These are phyloP conservation scores for Spheniscus humboldti DNA, from an alignment of 2,797 vertebrate species.

Conservation along the genomic window DNA sequence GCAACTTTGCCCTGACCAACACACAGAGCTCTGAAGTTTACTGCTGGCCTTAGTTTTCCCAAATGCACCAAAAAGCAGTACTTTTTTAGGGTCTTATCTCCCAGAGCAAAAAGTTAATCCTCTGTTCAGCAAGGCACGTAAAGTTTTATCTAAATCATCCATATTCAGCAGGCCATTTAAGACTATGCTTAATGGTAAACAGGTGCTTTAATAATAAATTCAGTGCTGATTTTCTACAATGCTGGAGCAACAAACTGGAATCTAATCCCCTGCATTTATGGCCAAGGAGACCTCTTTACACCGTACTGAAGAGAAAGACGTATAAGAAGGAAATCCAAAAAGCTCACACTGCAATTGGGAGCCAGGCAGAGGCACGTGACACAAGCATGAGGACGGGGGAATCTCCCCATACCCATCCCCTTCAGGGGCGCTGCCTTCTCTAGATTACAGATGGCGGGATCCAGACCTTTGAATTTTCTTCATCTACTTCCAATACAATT, in stretches of 20 bases:
- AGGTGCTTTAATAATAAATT: neutral
- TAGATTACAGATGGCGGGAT: neutral
- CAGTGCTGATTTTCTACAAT: neutral
- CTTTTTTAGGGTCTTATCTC: neutral
- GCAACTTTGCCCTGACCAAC: neutral
- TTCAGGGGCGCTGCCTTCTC: neutral
- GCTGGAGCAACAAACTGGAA: neutral
- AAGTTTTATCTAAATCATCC: neutral
- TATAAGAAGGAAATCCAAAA: neutral
- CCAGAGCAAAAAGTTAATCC: neutral
- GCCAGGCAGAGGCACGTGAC: neutral
- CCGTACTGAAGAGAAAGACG: rapidly evolving
- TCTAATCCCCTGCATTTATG: neutral
- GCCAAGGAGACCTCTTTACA: neutral
- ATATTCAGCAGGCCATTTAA: neutral
- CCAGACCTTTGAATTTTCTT: neutral
- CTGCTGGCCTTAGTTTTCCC: neutral
- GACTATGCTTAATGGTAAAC: neutral
- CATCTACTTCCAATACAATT: neutral
- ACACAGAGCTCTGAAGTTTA: neutral
- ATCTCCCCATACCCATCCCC: neutral
- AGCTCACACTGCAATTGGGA: neutral
- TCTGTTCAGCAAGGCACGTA: neutral
- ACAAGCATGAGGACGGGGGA: neutral
- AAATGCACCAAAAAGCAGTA: neutral